Base-by-base conservation (phyloP, 2,113 vertebrate species). In the Prunella himalayana region DNA sequence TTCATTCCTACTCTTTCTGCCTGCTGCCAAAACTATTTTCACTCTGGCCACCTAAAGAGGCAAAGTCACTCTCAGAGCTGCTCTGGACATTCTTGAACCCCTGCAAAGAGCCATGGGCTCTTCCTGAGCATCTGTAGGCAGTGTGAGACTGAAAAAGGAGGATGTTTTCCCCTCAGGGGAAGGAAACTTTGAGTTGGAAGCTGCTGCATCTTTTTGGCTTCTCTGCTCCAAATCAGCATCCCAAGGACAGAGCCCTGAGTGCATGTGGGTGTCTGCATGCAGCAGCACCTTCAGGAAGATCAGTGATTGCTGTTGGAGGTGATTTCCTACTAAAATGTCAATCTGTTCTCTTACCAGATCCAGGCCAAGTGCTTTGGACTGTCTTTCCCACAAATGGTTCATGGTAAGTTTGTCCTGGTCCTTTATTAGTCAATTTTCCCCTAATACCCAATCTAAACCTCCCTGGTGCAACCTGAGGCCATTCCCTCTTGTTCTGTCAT, bases 381-480 rank as follows among this genome's bases (percentile, higher is more conserved):
- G 97, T 41, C 92, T 97, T 84, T 95, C 95, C 25, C 97, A 97
- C 80, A 94, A 50, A 66, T 97, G 97, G 97, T 96, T 97, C 90
- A 70, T 39, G 95, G 97, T 97, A 65, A 96, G 97, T 86, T 60
- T 91, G 39, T 47, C 30, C 28, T 45, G 35, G 6, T 24, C 39
- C 35, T 65, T 59, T 27, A 25, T 49, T 39, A 47, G 24, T 22
- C 27, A 20, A 3, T 63, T 56, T 83, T 75, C n/a, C n/a, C 45
- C 24, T 6, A 9, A 49, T 14, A 42, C 20, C 56, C 31, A 33
- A 28, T 11, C 10, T 28, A 16, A 77, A 33, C 12, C 63, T 70
- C 35, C 18, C 47, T 11, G 47, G 41, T 76, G 31, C 15, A 35
- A 8, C 12, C 10, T 0, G 1, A 33, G 49, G 18, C 25, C 9